A percentile compares a stretch with the other conserved stretches of the same genome.
Conservation (phyloP, 2,113 vertebrate species). For the Eolophus roseicapilla region DNA sequence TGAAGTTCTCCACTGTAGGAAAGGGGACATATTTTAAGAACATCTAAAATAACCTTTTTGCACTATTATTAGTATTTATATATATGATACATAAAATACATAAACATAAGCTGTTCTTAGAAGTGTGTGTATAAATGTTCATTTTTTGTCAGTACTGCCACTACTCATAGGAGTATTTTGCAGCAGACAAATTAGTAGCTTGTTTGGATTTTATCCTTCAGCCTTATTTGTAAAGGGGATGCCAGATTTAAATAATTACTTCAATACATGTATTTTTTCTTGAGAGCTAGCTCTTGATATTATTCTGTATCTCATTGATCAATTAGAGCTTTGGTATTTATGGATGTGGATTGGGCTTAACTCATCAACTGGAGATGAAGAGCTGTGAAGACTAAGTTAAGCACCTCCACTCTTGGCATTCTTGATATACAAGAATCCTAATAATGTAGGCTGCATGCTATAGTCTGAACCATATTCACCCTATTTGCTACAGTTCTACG, state of each 20-base stretch:
- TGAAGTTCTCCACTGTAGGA: neutral
- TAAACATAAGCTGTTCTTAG: neutral
- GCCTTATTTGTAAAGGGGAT: neutral
- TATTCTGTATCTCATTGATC: neutral
- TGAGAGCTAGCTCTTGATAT: neutral
- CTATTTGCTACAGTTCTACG: neutral
- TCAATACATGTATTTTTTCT: neutral
- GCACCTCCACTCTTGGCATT: neutral
- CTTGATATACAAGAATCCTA: neutral
- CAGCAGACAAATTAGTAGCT: neutral
- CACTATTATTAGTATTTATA: neutral
- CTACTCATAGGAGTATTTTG: neutral
- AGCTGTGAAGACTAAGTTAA: neutral
- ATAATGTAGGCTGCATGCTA: neutral
- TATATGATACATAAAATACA: neutral
- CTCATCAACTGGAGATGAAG: neutral
- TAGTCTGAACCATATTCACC: neutral
- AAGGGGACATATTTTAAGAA: neutral
- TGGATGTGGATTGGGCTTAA: neutral
- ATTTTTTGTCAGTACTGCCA: neutral
- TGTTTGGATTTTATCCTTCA: neutral
- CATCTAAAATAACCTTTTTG: neutral
- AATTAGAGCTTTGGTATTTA: neutral
- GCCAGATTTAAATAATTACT: neutral
- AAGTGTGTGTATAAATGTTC: neutral